phyloP scores from a whole-genome alignment of 1,140 invertebrate genomes.

The Leptinotarsa lineolata region DNA sequence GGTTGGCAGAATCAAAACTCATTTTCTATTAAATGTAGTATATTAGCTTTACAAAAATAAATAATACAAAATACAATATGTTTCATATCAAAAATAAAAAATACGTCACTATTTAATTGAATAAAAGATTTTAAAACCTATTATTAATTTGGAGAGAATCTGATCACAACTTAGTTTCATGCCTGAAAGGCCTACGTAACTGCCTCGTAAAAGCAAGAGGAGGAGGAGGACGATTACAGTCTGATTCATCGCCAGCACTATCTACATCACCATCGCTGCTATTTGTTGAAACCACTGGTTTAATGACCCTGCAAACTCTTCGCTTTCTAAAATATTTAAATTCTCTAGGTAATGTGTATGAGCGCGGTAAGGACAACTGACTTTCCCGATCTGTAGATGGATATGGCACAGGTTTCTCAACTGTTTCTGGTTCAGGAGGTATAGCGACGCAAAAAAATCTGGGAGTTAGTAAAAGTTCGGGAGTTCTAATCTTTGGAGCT shows the following conservation, averaged over 20 bases:
- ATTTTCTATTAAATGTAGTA: slow-evolving; percentile 17
- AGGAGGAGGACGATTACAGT: slow-evolving; percentile 52
- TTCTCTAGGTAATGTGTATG: slow-evolving; percentile 81
- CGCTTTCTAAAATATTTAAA: slow-evolving; percentile 78
- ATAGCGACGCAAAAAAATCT: slow-evolving; percentile 63
- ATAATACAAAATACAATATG: slow-evolving; percentile 29
- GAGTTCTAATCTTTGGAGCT: slow-evolving; percentile 65
- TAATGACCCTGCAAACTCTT: slow-evolving; percentile 56
- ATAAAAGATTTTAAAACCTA: background rate
- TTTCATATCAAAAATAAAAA: slow-evolving; percentile 28
- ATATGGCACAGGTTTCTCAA: slow-evolving; percentile 43
- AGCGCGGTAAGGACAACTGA: slow-evolving; percentile 78
- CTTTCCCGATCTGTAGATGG: slow-evolving; percentile 73
- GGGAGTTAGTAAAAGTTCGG: slow-evolving; percentile 77
- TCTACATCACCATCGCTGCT: slow-evolving; percentile 81
- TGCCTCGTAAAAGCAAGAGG: slow-evolving; percentile 48
- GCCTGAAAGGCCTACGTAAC: slow-evolving; percentile 50
- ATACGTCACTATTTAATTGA: background rate
- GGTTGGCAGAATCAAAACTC: background rate
- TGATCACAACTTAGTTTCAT: slow-evolving; percentile 54
- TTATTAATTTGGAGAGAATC: background rate
- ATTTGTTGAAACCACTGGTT: slow-evolving; percentile 78
- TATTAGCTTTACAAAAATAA: slow-evolving; percentile 31
- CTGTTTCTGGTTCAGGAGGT: slow-evolving; percentile 42
- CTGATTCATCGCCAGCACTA: slow-evolving; percentile 67